These are phyloP conservation scores for Olivierus martensii DNA, from an alignment of 1,140 invertebrate genomes.

Conservation along the genomic window DNA sequence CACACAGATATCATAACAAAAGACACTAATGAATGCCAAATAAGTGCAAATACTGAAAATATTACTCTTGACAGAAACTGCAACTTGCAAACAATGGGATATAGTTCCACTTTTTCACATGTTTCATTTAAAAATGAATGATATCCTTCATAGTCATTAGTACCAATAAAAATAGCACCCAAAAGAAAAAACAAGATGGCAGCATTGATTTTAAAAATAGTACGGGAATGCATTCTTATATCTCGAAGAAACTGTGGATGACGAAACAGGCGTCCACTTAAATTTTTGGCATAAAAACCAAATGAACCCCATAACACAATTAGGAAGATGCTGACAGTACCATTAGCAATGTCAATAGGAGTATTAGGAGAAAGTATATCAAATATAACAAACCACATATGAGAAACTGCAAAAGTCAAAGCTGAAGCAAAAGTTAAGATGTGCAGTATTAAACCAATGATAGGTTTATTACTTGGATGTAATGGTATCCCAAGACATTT, in stretches of 20 bases:
- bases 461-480: constrained; percentile 13
- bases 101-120: constrained; percentile 24
- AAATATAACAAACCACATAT: constrained; percentile 25
- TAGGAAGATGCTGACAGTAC: constrained; percentile 25
- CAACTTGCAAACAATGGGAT: constrained; percentile 27
- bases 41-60: constrained; percentile 26
- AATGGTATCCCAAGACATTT: constrained; percentile 12
- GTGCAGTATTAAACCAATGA: constrained; percentile 26
- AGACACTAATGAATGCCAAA: constrained; percentile 33
- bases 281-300: constrained; percentile 12
- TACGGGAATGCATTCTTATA: constrained; percentile 31
- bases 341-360: constrained; percentile 26
- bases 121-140: constrained; percentile 18
- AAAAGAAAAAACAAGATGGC: constrained; percentile 24
- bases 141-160: constrained; percentile 23
- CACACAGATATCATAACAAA: constrained; percentile 33
- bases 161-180: constrained; percentile 16
- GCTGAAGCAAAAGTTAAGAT: constrained; percentile 24
- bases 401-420: constrained; percentile 9
- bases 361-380: constrained; percentile 28
- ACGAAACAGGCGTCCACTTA: constrained; percentile 23
- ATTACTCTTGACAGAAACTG: constrained; percentile 25
- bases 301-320: constrained; percentile 26
- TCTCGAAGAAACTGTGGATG: constrained; percentile 30
- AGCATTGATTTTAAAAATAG: constrained; percentile 31